Percentiles rank a stretch among this genome's conserved stretches.
phyloP scores from a whole-genome alignment of 2,113 vertebrate genomes.

The Junco hyemalis region DNA sequence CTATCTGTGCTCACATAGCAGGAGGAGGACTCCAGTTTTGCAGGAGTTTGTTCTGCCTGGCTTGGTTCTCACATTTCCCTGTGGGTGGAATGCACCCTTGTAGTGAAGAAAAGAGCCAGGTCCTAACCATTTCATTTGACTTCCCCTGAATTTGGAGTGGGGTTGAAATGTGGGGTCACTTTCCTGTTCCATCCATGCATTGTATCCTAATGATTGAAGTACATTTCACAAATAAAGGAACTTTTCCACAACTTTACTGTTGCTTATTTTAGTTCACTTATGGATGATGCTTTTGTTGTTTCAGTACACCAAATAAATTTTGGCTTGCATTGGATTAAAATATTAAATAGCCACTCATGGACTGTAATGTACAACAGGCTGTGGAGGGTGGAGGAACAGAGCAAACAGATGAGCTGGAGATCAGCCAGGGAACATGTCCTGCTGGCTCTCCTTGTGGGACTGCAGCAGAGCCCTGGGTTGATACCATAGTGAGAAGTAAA shows the following conservation, averaged over 20 bases:
- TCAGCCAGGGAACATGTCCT: conserved; percentile 6
- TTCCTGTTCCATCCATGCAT: background rate
- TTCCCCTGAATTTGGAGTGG: background rate
- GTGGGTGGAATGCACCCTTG: background rate
- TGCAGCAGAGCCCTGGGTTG: background rate
- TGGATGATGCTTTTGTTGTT: background rate
- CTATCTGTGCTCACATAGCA: background rate
- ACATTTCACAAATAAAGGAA: background rate
- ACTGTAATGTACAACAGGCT: background rate
- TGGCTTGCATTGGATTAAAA: background rate
- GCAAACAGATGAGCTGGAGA: conserved; percentile 32
- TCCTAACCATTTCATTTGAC: background rate
- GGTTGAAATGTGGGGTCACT: background rate
- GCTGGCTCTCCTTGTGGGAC: conserved; percentile 2
- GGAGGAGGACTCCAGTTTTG: background rate
- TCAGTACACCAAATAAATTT: background rate
- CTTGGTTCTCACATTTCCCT: background rate
- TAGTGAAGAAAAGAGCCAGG: background rate
- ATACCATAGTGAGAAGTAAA: background rate
- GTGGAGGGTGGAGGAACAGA: background rate
- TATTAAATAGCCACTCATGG: background rate
- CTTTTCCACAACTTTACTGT: background rate
- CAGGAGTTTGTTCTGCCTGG: background rate
- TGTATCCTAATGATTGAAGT: background rate
- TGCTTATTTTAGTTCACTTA: background rate